Evolutionary conservation across 2,113 vertebrate genomes (phyloP).

Genomic region (Psittacus erithacus): DNA sequence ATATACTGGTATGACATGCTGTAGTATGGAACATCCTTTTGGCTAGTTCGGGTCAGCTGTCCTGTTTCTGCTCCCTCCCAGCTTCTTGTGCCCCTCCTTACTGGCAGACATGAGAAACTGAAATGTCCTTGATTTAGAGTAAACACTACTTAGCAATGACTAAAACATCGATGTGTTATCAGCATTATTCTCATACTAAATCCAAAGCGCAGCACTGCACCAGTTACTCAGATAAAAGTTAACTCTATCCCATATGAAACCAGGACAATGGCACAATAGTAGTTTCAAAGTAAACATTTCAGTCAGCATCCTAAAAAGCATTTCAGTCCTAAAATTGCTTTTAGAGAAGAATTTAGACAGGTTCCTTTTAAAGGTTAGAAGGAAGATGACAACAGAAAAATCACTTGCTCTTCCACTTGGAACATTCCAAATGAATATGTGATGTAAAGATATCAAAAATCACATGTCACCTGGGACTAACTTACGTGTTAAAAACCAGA

Average conservation of each 20-base stretch:
- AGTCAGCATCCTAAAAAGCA: neutral
- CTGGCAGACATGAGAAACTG: neutral
- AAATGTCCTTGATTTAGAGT: neutral
- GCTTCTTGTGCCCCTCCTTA: neutral
- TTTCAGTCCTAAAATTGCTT: neutral
- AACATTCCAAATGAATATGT: neutral
- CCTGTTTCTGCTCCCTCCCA: neutral
- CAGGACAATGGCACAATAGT: neutral
- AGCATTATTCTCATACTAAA: neutral
- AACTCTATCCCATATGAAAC: neutral
- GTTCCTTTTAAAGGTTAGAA: neutral
- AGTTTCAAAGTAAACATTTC: neutral
- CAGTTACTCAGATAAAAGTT: neutral
- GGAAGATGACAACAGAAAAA: neutral
- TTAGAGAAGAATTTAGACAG: neutral
- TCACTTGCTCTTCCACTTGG: neutral
- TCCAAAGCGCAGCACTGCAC: neutral
- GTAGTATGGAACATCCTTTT: neutral
- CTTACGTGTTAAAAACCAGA: neutral
- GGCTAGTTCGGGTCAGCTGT: neutral
- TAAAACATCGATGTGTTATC: neutral
- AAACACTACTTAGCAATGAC: neutral
- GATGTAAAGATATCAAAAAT: neutral
- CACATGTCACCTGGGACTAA: neutral
- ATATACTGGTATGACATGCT: neutral